These are phyloP conservation scores for Orius insidiosus DNA, from an alignment of 1,140 invertebrate species.

Conservation along the genomic window DNA sequence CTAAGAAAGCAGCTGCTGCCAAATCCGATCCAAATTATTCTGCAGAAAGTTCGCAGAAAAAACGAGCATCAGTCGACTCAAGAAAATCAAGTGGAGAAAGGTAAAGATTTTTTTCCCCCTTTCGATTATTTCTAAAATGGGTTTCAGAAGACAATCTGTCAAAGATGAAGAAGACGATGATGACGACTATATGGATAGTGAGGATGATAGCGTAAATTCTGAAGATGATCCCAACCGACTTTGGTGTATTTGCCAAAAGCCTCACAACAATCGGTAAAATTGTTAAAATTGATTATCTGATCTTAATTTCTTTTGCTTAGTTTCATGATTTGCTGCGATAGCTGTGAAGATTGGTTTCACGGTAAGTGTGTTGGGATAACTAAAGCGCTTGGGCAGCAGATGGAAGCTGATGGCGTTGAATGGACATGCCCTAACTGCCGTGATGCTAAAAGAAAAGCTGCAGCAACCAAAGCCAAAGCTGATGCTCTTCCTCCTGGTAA, in stretches of 20 bases:
- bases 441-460: constrained; percentile 35
- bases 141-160: constrained; percentile 2
- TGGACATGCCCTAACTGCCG: constrained; percentile 80
- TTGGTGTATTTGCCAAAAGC: constrained; percentile 90
- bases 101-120: no score
- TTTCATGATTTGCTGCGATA: constrained; percentile 96
- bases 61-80: constrained; percentile 6
- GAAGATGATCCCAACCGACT: constrained; percentile 87
- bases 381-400: constrained; percentile 69
- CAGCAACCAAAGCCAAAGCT: not conserved
- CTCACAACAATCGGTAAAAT: constrained; percentile 75
- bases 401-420: constrained; percentile 75
- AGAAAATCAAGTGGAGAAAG: constrained; percentile 9
- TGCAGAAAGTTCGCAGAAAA: constrained; percentile 2
- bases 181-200: constrained; percentile 30
- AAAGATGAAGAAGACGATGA: constrained; percentile 23
- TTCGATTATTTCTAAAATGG: no score
- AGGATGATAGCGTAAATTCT: constrained; percentile 47
- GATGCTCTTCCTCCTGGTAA: not conserved
- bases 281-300: not conserved
- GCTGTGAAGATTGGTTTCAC: constrained; percentile 94
- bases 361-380: constrained; percentile 89
- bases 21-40: not conserved
- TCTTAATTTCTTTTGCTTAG: constrained; percentile 13
- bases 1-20: constrained; percentile 22